These are phyloP conservation scores for Belonocnema kinseyi DNA, from an alignment of 1,140 invertebrate species.

Conservation along the genomic window DNA sequence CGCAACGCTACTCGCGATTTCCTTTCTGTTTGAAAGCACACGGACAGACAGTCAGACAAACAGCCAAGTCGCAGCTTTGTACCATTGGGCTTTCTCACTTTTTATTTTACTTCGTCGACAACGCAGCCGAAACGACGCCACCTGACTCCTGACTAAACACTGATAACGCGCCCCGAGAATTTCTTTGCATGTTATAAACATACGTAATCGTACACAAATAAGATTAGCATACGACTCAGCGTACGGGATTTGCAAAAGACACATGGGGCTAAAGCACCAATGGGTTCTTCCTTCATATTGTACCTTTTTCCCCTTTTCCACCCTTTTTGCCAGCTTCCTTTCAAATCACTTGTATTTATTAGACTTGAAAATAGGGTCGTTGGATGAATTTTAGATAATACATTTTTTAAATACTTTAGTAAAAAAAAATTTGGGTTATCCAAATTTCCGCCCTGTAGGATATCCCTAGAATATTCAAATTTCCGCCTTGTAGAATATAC, in stretches of 20 bases:
- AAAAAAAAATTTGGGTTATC: no score
- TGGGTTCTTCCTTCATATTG: slow-evolving; percentile 20
- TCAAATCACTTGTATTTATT: slow-evolving; percentile 10
- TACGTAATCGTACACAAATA: slow-evolving; percentile 76
- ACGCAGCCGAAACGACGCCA: slow-evolving; percentile 58
- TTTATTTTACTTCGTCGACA: slow-evolving; percentile 51
- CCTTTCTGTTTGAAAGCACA: slow-evolving; percentile 23
- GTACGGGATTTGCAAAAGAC: slow-evolving; percentile 56
- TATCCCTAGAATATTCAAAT: no score
- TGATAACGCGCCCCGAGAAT: slow-evolving; percentile 71
- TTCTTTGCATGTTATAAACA: slow-evolving; percentile 77
- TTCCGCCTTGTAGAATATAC: no score
- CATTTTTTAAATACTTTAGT: no score
- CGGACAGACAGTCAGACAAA: background rate
- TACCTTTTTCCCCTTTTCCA: background rate
- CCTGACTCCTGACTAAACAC: slow-evolving; percentile 74
- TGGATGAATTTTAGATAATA: no score
- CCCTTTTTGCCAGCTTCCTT: background rate
- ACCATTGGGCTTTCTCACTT: slow-evolving; percentile 48
- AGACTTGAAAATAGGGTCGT: background rate
- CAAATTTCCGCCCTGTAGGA: no score
- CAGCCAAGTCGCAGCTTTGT: slow-evolving; percentile 28
- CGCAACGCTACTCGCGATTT: no score
- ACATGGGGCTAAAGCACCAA: slow-evolving; percentile 53
- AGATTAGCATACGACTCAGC: slow-evolving; percentile 74